Conservation (phyloP, 2,888 invertebrate genomes). For the Hoplodrina blanda region DNA sequence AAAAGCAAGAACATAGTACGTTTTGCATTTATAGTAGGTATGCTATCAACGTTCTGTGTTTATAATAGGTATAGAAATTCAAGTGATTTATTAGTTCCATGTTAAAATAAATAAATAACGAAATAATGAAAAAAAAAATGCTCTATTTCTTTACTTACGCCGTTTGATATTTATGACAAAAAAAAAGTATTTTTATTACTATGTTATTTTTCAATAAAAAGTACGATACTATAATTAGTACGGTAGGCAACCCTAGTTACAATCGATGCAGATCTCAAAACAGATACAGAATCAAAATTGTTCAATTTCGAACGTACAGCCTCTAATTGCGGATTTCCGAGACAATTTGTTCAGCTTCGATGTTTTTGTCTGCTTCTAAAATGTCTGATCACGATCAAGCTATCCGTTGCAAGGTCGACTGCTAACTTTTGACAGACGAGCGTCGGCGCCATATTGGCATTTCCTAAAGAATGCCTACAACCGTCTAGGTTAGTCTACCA, state of each 20-base stretch:
- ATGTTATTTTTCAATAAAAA: too few species aligned
- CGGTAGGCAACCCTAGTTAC: neutral
- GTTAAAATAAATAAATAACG: too few species aligned
- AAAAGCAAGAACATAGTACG: too few species aligned
- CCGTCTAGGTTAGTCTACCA: slow-evolving; percentile 8
- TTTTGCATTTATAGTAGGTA: too few species aligned
- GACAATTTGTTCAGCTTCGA: slow-evolving; percentile 65
- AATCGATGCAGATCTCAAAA: slow-evolving; percentile 58
- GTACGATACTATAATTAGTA: too few species aligned
- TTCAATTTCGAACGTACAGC: slow-evolving; percentile 32
- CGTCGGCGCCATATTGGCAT: slow-evolving; percentile 66
- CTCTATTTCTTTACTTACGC: too few species aligned
- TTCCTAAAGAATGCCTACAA: slow-evolving; percentile 68
- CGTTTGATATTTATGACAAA: too few species aligned
- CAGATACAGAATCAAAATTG: slow-evolving; percentile 62
- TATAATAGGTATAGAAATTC: too few species aligned
- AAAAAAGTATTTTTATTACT: too few species aligned
- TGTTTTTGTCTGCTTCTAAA: slow-evolving; percentile 69
- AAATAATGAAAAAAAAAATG: too few species aligned
- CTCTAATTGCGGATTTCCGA: slow-evolving; percentile 78
- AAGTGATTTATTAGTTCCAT: too few species aligned
- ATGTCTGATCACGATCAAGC: slow-evolving; percentile 68
- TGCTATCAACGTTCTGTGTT: too few species aligned
- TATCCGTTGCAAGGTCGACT: slow-evolving; percentile 75
- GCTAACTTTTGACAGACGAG: slow-evolving; percentile 63